These are phyloP conservation scores for Drosophila leonis DNA, from an alignment of 2,888 invertebrate species.

Conservation along the genomic window DNA sequence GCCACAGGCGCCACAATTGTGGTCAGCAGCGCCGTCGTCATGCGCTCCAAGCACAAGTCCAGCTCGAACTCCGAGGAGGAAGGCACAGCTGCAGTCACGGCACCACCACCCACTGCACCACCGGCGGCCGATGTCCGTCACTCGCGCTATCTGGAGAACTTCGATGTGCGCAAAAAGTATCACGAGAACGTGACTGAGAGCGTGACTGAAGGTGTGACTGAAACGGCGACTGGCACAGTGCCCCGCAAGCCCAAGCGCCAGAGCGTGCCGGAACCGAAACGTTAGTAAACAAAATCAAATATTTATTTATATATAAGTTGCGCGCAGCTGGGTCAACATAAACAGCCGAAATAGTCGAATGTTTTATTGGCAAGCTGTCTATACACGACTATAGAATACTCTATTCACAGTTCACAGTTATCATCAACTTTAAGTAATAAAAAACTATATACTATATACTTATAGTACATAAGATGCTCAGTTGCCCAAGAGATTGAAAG, in stretches of 20 bases:
- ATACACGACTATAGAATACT: too few relatives aligned
- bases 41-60: conserved; percentile 82
- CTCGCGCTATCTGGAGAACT: conserved; percentile 84
- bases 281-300: conserved; percentile 43
- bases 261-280: conserved; percentile 60
- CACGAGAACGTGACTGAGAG: conserved; percentile 71
- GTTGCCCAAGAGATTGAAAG: too few relatives aligned
- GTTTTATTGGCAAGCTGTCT: too few relatives aligned
- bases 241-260: conserved; percentile 80
- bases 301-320: neutral
- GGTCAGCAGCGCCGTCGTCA: conserved; percentile 62
- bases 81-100: neutral
- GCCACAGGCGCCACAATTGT: conserved; percentile 14
- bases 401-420: too few relatives aligned
- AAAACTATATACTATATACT: too few relatives aligned
- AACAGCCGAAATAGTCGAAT: neutral
- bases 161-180: conserved; percentile 84
- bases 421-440: too few relatives aligned
- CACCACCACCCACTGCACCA: conserved; percentile 3
- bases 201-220: neutral
- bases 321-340: neutral
- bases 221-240: conserved; percentile 28
- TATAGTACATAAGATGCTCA: too few relatives aligned
- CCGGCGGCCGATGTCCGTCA: conserved; percentile 74
- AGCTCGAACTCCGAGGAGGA: conserved; percentile 84